Conservation (phyloP, 2,113 vertebrate species). For the Hassar affinis region DNA sequence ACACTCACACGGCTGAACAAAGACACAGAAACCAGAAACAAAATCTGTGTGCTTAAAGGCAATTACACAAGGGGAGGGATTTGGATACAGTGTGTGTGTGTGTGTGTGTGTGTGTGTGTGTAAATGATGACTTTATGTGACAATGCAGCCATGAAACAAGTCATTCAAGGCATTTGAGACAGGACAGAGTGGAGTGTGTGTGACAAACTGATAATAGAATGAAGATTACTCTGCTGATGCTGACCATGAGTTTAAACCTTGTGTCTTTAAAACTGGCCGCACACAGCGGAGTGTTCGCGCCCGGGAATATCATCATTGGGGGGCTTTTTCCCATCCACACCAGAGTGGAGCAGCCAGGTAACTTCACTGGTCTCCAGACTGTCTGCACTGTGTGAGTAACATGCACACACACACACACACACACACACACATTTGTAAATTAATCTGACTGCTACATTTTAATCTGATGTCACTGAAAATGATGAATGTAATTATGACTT, state of each 20-base stretch:
- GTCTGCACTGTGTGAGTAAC: slow-evolving; percentile 77
- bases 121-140: not conserved
- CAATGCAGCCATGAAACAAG: not conserved
- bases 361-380: slow-evolving; percentile 66
- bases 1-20: not conserved
- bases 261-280: not conserved
- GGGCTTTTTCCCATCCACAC: slow-evolving; percentile 65
- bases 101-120: no score
- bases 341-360: slow-evolving; percentile 26
- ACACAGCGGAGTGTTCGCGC: slow-evolving; percentile 3
- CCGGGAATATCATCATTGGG: slow-evolving; percentile 65
- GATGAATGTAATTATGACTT: not conserved
- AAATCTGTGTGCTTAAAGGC: slow-evolving; percentile 8
- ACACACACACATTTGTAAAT: not conserved
- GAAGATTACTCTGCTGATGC: slow-evolving; percentile 17
- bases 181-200: not conserved
- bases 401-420: no score
- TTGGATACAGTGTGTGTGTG: not conserved
- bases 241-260: slow-evolving; percentile 2
- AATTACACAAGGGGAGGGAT: not conserved
- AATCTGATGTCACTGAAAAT: not conserved
- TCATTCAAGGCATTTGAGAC: slow-evolving; percentile 5
- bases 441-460: not conserved
- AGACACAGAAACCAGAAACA: not conserved
- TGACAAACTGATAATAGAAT: not conserved